A percentile compares a stretch with the other conserved stretches of the same genome.
Evolutionary conservation across 2,113 vertebrate species (phyloP).

Genomic region (Myanophis thanlyinensis): DNA sequence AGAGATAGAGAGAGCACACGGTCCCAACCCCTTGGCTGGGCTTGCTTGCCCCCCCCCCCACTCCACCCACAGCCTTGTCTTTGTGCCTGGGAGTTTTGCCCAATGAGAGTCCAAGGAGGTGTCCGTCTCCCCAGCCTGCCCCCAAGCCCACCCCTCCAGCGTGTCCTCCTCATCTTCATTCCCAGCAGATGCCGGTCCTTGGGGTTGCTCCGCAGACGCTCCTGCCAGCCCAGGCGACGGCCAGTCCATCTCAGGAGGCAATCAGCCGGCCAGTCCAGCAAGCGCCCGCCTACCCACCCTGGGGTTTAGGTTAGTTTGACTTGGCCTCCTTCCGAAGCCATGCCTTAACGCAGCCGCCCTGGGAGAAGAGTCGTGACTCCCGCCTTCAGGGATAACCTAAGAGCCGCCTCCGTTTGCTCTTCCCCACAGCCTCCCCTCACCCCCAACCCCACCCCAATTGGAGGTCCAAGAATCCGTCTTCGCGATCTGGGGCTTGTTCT

Average conservation of each 20-base stretch:
- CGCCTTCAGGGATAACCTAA: neutral
- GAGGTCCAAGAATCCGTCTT: neutral
- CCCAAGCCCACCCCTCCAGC: constrained; percentile 49
- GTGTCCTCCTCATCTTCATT: constrained; percentile 38
- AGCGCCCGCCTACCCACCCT: neutral
- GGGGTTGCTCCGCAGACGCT: neutral
- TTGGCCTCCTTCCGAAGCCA: neutral
- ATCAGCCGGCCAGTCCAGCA: neutral
- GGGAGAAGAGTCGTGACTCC: neutral
- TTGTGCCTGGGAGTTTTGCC: constrained; percentile 62
- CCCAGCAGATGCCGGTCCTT: constrained; percentile 21
- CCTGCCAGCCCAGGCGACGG: constrained; percentile 2
- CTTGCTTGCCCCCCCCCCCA: constrained; percentile 25
- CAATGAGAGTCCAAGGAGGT: constrained; percentile 73
- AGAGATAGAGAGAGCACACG: neutral
- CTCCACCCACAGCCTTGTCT: constrained; percentile 39
- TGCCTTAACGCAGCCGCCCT: neutral
- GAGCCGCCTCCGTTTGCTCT: neutral
- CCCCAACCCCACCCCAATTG: no score
- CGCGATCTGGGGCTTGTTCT: neutral
- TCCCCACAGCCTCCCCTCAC: neutral
- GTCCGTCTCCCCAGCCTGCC: constrained; percentile 60
- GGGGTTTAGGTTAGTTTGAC: neutral
- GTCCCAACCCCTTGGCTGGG: constrained; percentile 17
- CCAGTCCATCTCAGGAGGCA: neutral